A percentile compares a stretch with the other conserved stretches of the same genome.
These are phyloP conservation scores for Adelges cooleyi DNA, from an alignment of 1,140 invertebrate genomes.

Conservation along the genomic window DNA sequence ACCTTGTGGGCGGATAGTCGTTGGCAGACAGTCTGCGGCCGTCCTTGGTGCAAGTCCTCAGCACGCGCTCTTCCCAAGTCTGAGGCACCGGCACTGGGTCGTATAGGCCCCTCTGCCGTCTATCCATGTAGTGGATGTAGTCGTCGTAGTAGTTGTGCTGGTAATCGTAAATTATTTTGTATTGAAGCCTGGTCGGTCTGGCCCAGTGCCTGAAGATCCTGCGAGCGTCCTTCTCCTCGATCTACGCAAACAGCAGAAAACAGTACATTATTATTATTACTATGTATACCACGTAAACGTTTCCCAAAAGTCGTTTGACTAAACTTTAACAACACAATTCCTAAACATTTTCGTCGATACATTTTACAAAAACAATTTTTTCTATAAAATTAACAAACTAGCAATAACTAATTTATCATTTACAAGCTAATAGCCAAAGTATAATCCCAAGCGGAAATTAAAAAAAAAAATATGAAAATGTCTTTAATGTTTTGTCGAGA, in stretches of 20 bases:
- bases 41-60: constrained; percentile 50
- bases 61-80: constrained; percentile 67
- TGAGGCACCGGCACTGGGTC: constrained; percentile 59
- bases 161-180: constrained; percentile 70
- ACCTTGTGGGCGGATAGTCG: constrained; percentile 4
- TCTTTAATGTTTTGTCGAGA: too few species aligned
- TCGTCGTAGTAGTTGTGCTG: constrained; percentile 71
- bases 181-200: constrained; percentile 51
- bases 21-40: constrained; percentile 15
- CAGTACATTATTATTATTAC: too few species aligned
- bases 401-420: too few species aligned
- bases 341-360: too few species aligned
- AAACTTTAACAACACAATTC: too few species aligned
- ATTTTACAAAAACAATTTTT: too few species aligned
- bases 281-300: too few species aligned
- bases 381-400: too few species aligned
- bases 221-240: constrained; percentile 34
- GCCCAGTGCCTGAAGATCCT: constrained; percentile 36
- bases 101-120: constrained; percentile 52
- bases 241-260: constrained; percentile 26
- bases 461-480: too few species aligned
- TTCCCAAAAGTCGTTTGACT: too few species aligned
- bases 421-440: too few species aligned
- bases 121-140: constrained; percentile 66
- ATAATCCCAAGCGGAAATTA: too few species aligned